Evolutionary conservation across 2,113 vertebrate species (phyloP).

Genomic region (Meleagris gallopavo): DNA sequence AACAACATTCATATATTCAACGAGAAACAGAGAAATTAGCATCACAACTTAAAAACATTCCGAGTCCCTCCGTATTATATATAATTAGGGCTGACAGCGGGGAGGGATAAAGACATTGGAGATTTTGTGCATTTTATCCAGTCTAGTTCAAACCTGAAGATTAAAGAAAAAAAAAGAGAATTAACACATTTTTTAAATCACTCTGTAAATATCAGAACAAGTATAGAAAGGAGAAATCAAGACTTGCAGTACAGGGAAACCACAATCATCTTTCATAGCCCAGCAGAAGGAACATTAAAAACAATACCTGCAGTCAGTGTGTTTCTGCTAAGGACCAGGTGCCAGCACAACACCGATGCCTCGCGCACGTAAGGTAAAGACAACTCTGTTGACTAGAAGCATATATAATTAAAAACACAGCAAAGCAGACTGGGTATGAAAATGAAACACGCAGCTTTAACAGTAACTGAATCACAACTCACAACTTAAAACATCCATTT

Average conservation of each 20-base stretch:
- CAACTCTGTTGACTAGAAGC: background rate
- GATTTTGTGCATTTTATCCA: background rate
- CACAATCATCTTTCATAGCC: background rate
- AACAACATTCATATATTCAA: background rate
- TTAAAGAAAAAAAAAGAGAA: background rate
- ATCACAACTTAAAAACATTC: background rate
- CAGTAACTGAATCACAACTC: background rate
- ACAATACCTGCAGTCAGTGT: background rate
- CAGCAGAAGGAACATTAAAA: background rate
- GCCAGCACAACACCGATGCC: background rate
- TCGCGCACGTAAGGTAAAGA: background rate
- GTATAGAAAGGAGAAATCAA: background rate
- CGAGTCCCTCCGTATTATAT: background rate
- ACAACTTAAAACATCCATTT: background rate
- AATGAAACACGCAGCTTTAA: accelerated
- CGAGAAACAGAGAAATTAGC: background rate
- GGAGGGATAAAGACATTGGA: background rate
- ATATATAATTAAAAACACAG: background rate
- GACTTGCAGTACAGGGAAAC: background rate
- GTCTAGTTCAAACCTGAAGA: background rate
- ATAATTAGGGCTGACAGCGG: background rate
- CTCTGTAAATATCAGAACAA: background rate
- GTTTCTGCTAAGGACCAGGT: background rate
- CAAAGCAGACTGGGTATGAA: accelerated
- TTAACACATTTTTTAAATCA: background rate